Evolutionary conservation across 2,888 invertebrate genomes (phyloP), one percentile per base, ranked within the genome.

Genomic region (Mesochorus sp.): DNA sequence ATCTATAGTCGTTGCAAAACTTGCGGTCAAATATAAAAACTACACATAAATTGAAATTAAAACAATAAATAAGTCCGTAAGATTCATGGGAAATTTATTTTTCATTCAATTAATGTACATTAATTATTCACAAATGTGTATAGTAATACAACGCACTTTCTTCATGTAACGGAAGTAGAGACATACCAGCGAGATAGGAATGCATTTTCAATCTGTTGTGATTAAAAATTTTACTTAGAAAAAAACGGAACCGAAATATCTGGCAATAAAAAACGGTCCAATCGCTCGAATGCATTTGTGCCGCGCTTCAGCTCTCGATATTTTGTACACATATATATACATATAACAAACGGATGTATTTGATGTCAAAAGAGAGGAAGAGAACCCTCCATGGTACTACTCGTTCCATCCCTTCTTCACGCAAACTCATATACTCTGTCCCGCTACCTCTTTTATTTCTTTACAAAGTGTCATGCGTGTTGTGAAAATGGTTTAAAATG

Each of bases 401-500:
- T 68, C 44, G 51, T 47, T 34, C 55, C 64, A 37, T 61, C 47
- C 71, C 24, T 59, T 28, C 12, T 10, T n/a, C 14, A 24, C 5
- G 14, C 37, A n/a, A n/a, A n/a, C n/a, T n/a, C n/a, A n/a, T 21
- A 12, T 24, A n/a, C 37, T 24, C 49, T 49, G 8, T 26, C 19
- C 10, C 37, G 17, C 73, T 49, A n/a, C n/a, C 3, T 26, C 47
- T 34, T 19, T 37, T 19, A 34, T 12, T 19, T 47, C 2, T 26
- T 59, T 39, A 62, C 53, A 61, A 42, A 61, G 61, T 42, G 62
- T 26, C 10, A 64, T 57, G 64, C 51, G 66, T 66, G 55, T 31
- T 51, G 17, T 42, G 44, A 57, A 49, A 55, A 53, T 47, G 75
- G 44, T 17, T 6, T 64, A 37, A 51, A 37, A 81, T 81, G 80